These are phyloP conservation scores for Hydrotaea cyrtoneurina DNA, from an alignment of 2,888 invertebrate species.

Conservation along the genomic window DNA sequence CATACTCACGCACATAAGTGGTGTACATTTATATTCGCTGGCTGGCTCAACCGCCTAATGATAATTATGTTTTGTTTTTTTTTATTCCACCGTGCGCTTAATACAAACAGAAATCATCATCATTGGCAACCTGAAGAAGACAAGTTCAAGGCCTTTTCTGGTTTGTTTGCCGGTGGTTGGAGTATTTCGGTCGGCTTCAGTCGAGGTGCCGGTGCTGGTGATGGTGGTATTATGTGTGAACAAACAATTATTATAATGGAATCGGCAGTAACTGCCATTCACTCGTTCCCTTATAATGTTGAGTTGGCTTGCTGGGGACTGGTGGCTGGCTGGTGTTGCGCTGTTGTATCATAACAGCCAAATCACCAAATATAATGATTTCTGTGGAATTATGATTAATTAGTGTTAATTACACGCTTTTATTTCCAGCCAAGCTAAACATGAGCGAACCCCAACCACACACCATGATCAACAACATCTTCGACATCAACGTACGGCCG, in stretches of 20 bases:
- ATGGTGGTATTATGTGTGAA: constrained; percentile 45
- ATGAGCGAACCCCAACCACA: neutral
- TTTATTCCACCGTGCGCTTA: neutral
- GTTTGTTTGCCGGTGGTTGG: neutral
- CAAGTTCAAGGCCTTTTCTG: constrained; percentile 67
- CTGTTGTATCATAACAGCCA: constrained; percentile 44
- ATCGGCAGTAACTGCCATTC: neutral
- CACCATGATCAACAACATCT: constrained; percentile 3
- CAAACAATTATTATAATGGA: constrained; percentile 58
- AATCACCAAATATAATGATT: constrained; percentile 68
- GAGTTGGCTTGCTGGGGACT: neutral
- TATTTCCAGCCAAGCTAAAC: constrained; percentile 57
- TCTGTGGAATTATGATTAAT: constrained; percentile 74
- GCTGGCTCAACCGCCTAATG: neutral
- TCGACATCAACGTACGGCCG: constrained; percentile 1
- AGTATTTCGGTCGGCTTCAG: neutral
- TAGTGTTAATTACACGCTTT: constrained; percentile 76
- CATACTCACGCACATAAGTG: neutral
- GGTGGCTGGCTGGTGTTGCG: constrained; percentile 2
- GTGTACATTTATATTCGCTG: neutral
- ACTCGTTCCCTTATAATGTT: neutral
- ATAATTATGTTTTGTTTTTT: neutral
- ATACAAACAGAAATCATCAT: constrained; percentile 16
- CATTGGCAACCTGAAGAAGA: constrained; percentile 53
- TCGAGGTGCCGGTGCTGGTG: neutral